Base-by-base conservation (phyloP, 1,140 invertebrate species). In the Brachionus paranguensis region DNA sequence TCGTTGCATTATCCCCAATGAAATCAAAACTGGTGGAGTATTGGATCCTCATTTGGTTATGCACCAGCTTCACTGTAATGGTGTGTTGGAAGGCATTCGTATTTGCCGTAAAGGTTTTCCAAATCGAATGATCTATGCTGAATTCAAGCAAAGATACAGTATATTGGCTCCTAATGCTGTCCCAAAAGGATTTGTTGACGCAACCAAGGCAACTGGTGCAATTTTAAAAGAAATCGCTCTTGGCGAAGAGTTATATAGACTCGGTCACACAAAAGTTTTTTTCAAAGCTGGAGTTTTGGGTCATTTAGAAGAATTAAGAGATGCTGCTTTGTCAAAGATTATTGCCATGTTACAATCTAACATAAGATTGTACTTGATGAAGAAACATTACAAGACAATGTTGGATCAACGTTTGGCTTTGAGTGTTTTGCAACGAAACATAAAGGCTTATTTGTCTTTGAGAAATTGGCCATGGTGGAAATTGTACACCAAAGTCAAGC, bases 51-150 rank as follows among this genome's bases (percentile, higher is more conserved):
- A 96, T 89, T 93, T 99, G 91, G 98, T 99, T 70, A 95, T 91
- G 33, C 90, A 99, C 91, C 98, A 99, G 92, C 92, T 99, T 87
- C 98, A 97, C 86, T 99, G 98, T 94, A 99, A 99, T 93, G 98
- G 98, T 96, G 98, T 99, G 92, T 94, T 99, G 93, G 98, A 99
- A 94, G 98, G 98, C 92, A 99, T 99, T 92, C 96, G 98, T 96
- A 99, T 99, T 92, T 99, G 98, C 91, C 94, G 98, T 91, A 99
- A 99, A 93, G 98, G 98, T 91, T 99, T 99, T 94, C 98, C 97
- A 92, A 99, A 99, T 94, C 95, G 98, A 91, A 97, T 99, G 94
- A 93, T 96, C 86, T 99, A 99, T 92, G 95, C 96, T 88, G 98
- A 99, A 91, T 99, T 99, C 94, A 99, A 99, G 91, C 95, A 99